Evolutionary conservation across 2,888 invertebrate species (phyloP).

Genomic region (Cantharis rufa): DNA sequence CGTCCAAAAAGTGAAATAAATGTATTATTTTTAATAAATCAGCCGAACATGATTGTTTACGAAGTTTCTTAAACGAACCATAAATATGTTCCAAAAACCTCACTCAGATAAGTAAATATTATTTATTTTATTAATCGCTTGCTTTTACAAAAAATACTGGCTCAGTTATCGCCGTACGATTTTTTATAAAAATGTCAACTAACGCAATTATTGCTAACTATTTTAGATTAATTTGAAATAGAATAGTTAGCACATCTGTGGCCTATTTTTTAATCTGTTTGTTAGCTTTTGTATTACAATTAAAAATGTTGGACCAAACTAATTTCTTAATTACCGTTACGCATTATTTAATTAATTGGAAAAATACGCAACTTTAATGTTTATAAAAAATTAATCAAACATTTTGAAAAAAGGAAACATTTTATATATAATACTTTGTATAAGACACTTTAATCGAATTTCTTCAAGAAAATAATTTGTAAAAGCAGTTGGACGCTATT

Average conservation of each 20-base stretch:
- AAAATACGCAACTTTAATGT: neutral
- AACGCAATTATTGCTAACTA: neutral
- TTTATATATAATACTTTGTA: neutral
- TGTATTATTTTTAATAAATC: neutral
- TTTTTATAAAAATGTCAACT: neutral
- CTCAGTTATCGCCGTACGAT: neutral
- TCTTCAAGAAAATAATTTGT: neutral
- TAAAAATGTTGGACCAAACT: neutral
- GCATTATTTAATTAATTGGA: neutral
- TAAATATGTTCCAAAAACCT: neutral
- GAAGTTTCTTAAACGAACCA: neutral
- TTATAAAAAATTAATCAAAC: neutral
- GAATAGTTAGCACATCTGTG: neutral
- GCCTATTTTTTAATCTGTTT: constrained; percentile 1
- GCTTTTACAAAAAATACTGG: neutral
- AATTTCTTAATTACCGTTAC: neutral
- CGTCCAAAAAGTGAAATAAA: neutral
- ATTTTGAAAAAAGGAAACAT: neutral
- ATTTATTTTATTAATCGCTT: neutral
- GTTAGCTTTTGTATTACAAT: neutral
- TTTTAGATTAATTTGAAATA: neutral
- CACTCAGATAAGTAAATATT: neutral
- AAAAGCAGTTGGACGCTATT: neutral
- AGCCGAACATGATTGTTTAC: neutral
- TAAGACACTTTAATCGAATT: neutral